Percentiles rank a stretch among this genome's conserved stretches.
Conservation (phyloP, 1,140 invertebrate species). For the Ostrea denselamellosa region DNA sequence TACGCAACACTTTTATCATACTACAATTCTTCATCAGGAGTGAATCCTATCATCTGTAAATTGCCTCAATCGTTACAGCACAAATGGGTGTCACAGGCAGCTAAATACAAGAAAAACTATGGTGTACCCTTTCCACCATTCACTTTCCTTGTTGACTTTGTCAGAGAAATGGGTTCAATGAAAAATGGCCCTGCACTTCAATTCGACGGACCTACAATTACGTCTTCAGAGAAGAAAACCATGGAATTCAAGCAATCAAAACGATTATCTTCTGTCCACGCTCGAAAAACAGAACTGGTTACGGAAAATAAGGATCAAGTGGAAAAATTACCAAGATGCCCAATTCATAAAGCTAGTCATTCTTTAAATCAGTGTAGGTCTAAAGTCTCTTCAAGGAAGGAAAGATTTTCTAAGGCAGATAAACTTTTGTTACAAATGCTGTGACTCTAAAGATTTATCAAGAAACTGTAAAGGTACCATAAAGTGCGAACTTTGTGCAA, state of each 20-base stretch:
- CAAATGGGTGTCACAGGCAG: constrained; percentile 32
- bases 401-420: too few species aligned
- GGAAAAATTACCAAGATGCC: too few species aligned
- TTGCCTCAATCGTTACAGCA: constrained; percentile 42
- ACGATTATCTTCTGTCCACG: background rate
- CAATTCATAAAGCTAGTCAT: too few species aligned
- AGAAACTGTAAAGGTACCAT: too few species aligned
- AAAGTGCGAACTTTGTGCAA: too few species aligned
- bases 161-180: constrained; percentile 23
- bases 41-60: constrained; percentile 50
- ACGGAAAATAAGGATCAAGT: background rate
- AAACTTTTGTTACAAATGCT: too few species aligned
- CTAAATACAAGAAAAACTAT: constrained; percentile 44
- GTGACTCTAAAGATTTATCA: too few species aligned
- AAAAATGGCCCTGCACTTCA: background rate
- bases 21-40: too few species aligned
- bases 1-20: too few species aligned
- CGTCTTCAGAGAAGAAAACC: background rate
- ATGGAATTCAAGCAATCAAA: background rate
- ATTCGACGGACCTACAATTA: background rate
- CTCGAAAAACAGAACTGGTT: background rate
- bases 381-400: too few species aligned
- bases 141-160: constrained; percentile 22
- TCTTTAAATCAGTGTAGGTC: too few species aligned
- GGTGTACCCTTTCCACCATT: too few species aligned